These are phyloP conservation scores for Amblyornis subalaris DNA, from an alignment of 2,113 vertebrate genomes.

Conservation along the genomic window DNA sequence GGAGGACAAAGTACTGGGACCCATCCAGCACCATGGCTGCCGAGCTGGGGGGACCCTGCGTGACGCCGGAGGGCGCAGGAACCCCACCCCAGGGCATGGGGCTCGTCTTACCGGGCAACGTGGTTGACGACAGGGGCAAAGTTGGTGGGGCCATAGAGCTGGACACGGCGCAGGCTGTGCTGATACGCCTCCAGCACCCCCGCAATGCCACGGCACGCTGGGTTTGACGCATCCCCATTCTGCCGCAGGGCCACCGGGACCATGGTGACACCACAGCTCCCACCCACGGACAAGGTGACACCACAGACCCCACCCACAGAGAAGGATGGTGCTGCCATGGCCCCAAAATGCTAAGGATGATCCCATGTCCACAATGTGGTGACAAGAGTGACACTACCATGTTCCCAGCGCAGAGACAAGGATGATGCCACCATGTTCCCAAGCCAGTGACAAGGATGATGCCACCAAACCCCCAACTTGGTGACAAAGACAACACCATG, in stretches of 20 bases:
- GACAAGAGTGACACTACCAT: neutral
- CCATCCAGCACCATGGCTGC: neutral
- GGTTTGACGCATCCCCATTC: conserved; percentile 92
- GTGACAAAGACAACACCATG: no score
- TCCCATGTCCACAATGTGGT: neutral
- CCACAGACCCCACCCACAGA: neutral
- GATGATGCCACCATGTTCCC: neutral
- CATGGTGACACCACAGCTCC: neutral
- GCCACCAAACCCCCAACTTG: no score
- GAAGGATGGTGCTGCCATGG: neutral
- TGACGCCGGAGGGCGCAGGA: neutral
- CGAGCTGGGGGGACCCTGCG: neutral
- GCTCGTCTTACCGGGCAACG: conserved; percentile 65
- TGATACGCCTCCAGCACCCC: conserved; percentile 93
- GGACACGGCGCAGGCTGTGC: conserved; percentile 89
- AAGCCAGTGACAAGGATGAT: neutral
- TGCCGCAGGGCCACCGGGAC: conserved; percentile 9
- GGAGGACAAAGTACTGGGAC: conserved; percentile 72
- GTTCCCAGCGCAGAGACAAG: neutral
- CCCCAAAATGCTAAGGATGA: neutral
- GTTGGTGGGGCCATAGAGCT: conserved; percentile 94
- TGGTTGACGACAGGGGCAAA: conserved; percentile 93
- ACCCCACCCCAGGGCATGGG: neutral
- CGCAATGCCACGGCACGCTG: conserved; percentile 89
- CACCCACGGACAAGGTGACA: neutral